Evolutionary conservation across 92 coral and sea anemone genomes (phyloP).

Genomic region (Epizoanthus stellaris): DNA sequence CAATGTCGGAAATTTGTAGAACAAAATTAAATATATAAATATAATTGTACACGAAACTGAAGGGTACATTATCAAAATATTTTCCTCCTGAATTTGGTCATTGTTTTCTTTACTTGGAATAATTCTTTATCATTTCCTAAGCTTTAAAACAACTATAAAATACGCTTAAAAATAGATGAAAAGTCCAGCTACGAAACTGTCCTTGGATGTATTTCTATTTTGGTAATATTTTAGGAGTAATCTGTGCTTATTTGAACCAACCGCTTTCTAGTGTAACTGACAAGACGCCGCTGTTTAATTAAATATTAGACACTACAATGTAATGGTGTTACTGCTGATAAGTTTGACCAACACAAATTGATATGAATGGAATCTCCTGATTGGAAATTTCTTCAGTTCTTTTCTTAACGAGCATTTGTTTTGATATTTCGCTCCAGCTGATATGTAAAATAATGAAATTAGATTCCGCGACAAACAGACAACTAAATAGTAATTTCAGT

Average conservation of each 20-base stretch:
- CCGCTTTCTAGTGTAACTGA: background rate
- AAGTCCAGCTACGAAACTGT: no score
- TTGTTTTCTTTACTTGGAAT: no score
- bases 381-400: background rate
- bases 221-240: background rate
- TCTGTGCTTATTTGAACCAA: background rate
- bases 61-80: no score
- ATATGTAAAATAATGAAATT: background rate
- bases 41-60: no score
- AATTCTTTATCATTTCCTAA: no score
- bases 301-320: background rate
- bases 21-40: no score
- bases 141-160: no score
- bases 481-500: background rate
- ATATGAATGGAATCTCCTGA: background rate
- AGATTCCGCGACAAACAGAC: background rate
- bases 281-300: background rate
- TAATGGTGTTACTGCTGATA: background rate
- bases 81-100: no score
- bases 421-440: conserved; percentile 11
- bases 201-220: no score
- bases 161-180: no score
- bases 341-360: background rate
- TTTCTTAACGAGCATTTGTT: conserved; percentile 3
- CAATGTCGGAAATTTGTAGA: no score